Conservation (phyloP, 2,113 vertebrate species). For the Probosciger aterrimus region DNA sequence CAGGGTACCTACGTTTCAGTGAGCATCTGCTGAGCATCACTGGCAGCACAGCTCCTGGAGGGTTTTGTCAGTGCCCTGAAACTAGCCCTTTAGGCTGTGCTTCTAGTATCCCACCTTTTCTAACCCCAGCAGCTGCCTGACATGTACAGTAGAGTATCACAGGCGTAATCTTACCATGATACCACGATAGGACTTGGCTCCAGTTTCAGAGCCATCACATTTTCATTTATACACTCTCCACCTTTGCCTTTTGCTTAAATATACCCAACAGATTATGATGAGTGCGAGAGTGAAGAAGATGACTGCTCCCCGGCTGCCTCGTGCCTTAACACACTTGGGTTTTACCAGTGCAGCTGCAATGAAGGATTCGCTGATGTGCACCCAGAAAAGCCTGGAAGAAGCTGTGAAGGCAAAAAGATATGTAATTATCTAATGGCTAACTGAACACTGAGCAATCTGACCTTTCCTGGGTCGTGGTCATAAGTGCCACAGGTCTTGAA, state of each 20-base stretch:
- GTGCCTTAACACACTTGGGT: slow-evolving; percentile 78
- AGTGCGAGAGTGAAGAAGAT: slow-evolving; percentile 71
- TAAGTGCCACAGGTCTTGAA: background rate
- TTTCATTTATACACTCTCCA: background rate
- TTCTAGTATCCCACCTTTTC: background rate
- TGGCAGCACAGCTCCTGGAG: background rate
- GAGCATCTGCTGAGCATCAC: background rate
- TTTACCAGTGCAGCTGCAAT: slow-evolving; percentile 77
- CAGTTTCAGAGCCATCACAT: background rate
- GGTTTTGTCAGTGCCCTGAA: background rate
- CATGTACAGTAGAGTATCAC: background rate
- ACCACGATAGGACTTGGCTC: accelerated
- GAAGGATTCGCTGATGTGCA: slow-evolving; percentile 54
- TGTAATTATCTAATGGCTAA: background rate
- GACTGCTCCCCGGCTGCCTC: slow-evolving; percentile 76
- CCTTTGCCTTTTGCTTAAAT: background rate
- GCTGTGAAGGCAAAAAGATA: slow-evolving; percentile 74
- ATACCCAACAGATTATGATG: slow-evolving; percentile 75
- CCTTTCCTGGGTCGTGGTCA: background rate
- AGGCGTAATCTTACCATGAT: background rate
- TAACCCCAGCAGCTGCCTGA: background rate
- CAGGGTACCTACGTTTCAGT: background rate
- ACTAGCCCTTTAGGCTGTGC: background rate
- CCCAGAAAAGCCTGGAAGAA: slow-evolving; percentile 72
- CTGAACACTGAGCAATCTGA: background rate